Evolutionary conservation across 2,113 vertebrate genomes (phyloP), one percentile per base, ranked within the genome.

Genomic region (Xiphias gladius): DNA sequence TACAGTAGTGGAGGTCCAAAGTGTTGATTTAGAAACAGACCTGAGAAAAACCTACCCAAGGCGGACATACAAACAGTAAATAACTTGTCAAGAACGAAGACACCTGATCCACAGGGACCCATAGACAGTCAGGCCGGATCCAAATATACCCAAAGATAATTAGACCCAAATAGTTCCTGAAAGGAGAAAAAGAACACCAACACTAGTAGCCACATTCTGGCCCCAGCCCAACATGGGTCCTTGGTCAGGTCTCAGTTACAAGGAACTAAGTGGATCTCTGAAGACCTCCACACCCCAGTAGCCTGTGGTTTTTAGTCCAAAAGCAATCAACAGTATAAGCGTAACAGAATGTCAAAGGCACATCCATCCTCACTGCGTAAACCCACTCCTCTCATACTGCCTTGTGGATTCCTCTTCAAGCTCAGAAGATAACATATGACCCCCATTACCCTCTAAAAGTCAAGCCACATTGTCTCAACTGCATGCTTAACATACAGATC

Each of bases 261-360:
- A 41, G 39, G 20, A 26, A 16, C 55, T 24, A 9, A 22, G 2
- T 22, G 37, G 48, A 50, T 20, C 50, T 28, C 61, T 35, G 7
- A 43, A 50, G 69, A 71, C 8, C 61, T n/a, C 3, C 17, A 12
- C 16, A 16, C n/a, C n/a, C 4, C 5, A 7, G 8, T 24, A 26
- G 13, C 32, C 26, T 75, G 43, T 39, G 4, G 61, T 64, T 63
- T 62, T 61, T 54, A 61, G 82, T 70, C 59, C 57, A 73, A 30
- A 68, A 52, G 39, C 41, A 70, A 57, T 68, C 20, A 59, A 69
- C 59, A 71, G 30, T 4, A 13, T 22, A 17, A n/a, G 70, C 30
- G 41, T 22, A 78, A 81, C 52, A 16, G 69, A 81, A 75, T 68
- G 76, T 79, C 35, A 68, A 65, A 76, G 55, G 65, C 43, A 24